These are phyloP conservation scores for Synergus japonicus DNA, from an alignment of 2,888 invertebrate genomes.

Conservation along the genomic window DNA sequence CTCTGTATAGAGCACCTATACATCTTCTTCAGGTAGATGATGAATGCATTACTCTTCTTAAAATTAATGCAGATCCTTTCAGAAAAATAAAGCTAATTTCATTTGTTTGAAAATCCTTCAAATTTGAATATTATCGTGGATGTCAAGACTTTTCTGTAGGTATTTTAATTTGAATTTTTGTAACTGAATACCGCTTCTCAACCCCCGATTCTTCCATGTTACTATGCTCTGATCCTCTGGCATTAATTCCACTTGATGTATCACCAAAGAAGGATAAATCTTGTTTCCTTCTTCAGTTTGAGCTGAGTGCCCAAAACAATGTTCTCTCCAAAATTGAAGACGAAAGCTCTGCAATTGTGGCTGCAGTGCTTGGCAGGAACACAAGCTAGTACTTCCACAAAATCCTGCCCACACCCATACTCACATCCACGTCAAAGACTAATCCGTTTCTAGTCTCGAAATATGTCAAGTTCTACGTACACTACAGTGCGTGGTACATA, in stretches of 20 bases:
- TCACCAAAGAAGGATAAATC: neutral
- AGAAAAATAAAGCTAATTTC: too few relatives aligned
- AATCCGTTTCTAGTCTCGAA: slow-evolving; percentile 18
- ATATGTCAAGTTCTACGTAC: slow-evolving; percentile 25
- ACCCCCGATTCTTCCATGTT: too few relatives aligned
- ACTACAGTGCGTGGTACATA: neutral
- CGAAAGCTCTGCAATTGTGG: slow-evolving; percentile 1
- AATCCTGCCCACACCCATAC: neutral
- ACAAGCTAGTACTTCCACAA: neutral
- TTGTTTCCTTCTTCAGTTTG: neutral
- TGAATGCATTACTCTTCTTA: neutral
- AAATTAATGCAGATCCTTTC: too few relatives aligned
- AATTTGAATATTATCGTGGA: too few relatives aligned
- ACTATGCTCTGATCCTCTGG: neutral
- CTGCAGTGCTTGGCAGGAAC: neutral
- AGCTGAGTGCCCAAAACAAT: neutral
- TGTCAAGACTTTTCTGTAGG: too few relatives aligned
- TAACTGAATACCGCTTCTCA: too few relatives aligned
- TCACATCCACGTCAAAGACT: neutral
- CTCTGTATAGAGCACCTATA: too few relatives aligned
- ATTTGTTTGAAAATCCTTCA: too few relatives aligned
- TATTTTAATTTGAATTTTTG: too few relatives aligned
- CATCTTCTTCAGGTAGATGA: neutral
- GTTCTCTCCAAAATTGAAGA: slow-evolving; percentile 6
- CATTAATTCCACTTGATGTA: neutral